Percentiles rank a stretch among this genome's conserved stretches.
phyloP scores from a whole-genome alignment of 2,113 vertebrate genomes.

The Papio anubis region DNA sequence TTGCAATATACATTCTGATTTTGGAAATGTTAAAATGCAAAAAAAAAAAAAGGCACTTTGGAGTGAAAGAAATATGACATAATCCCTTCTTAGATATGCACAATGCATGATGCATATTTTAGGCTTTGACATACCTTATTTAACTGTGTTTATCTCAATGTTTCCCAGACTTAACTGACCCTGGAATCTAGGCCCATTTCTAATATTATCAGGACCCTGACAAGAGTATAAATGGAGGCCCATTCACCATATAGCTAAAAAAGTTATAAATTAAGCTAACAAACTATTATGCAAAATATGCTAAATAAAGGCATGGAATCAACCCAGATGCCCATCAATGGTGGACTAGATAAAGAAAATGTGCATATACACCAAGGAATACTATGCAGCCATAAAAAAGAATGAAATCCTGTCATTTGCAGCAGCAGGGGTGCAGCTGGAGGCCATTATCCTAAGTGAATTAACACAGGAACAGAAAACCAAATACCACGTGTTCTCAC shows the following conservation, averaged over 20 bases:
- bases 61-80: slow-evolving; percentile 37
- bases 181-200: neutral
- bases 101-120: slow-evolving; percentile 33
- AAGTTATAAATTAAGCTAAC: neutral
- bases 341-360: no score
- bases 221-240: neutral
- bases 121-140: slow-evolving; percentile 7
- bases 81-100: slow-evolving; percentile 7
- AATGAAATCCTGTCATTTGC: no score
- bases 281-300: neutral
- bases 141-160: slow-evolving; percentile 24
- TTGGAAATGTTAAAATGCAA: slow-evolving; percentile 44
- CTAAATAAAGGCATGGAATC: no score
- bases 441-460: no score
- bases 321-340: no score
- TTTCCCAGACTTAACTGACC: slow-evolving; percentile 39
- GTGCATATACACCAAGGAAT: no score
- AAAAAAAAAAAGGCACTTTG: slow-evolving; percentile 26
- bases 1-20: slow-evolving; percentile 48
- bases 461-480: no score
- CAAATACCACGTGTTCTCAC: no score
- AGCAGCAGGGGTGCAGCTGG: no score
- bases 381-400: no score
- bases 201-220: neutral
- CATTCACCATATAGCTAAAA: neutral